Percentiles rank a stretch among this genome's conserved stretches.
These are phyloP conservation scores for Istiophorus platypterus DNA, from an alignment of 2,113 vertebrate species.

Conservation along the genomic window DNA sequence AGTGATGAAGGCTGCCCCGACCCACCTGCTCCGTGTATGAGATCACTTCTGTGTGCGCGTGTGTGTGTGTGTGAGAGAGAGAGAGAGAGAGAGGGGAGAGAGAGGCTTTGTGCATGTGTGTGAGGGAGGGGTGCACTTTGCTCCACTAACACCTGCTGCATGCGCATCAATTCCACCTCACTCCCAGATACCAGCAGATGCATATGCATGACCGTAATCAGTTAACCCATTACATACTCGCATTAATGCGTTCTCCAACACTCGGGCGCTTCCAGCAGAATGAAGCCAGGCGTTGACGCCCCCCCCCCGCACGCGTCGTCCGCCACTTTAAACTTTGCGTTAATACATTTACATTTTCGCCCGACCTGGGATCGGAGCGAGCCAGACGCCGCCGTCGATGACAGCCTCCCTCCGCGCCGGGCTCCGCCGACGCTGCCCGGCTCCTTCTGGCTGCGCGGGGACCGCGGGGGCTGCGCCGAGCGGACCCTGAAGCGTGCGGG, in stretches of 20 bases:
- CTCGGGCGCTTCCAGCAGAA: background rate
- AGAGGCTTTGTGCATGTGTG: background rate
- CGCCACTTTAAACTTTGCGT: conserved; percentile 28
- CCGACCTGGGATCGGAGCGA: conserved; percentile 14
- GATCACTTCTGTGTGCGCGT: conserved; percentile 33
- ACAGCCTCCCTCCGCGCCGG: conserved; percentile 21
- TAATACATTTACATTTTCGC: background rate
- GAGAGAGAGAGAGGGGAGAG: background rate
- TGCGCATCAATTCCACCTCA: conserved; percentile 22
- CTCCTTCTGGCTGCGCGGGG: conserved; percentile 80
- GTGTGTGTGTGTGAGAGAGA: background rate
- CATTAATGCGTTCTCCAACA: background rate
- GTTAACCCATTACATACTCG: conserved; percentile 2
- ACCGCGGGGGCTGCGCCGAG: conserved; percentile 63
- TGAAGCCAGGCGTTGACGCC: background rate
- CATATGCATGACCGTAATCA: conserved; percentile 18
- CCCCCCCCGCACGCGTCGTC: conserved; percentile 33
- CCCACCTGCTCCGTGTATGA: conserved; percentile 24
- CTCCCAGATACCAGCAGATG: conserved; percentile 38
- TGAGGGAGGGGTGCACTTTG: conserved; percentile 17
- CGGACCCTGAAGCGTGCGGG: conserved; percentile 38
- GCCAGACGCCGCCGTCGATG: conserved; percentile 22
- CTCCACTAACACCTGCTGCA: conserved; percentile 63
- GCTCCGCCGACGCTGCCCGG: conserved; percentile 52
- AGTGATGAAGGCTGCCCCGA: conserved; percentile 48